Percentiles rank a stretch among this genome's conserved stretches.
These are phyloP conservation scores for Nyctibius bracteatus DNA, from an alignment of 2,113 vertebrate species.

Conservation along the genomic window DNA sequence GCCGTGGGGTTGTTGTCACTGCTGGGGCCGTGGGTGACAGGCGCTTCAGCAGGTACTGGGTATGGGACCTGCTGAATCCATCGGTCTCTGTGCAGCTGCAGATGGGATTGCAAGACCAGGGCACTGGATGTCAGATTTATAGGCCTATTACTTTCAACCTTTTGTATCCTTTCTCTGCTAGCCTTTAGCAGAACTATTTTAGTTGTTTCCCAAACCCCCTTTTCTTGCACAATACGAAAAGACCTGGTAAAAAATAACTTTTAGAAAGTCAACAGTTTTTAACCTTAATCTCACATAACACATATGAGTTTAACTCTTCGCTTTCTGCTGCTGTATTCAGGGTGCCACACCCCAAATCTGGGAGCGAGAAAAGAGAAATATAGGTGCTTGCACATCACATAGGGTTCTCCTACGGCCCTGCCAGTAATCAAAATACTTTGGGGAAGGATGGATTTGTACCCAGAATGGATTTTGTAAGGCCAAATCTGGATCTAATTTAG, in stretches of 20 bases:
- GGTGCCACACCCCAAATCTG: not conserved
- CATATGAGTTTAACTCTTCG: not conserved
- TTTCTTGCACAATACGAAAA: not conserved
- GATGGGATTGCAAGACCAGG: not conserved
- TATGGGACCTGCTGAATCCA: not conserved
- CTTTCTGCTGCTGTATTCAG: not conserved
- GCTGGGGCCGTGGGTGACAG: not conserved
- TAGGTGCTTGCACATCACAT: not conserved
- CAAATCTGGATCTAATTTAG: not conserved
- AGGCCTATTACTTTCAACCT: slow-evolving; percentile 27
- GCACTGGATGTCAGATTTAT: slow-evolving; percentile 44
- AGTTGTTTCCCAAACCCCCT: not conserved
- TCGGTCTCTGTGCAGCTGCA: not conserved
- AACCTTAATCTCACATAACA: not conserved
- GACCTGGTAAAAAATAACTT: not conserved
- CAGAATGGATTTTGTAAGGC: not conserved
- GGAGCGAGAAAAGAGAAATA: not conserved
- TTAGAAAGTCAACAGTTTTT: not conserved
- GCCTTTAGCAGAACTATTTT: not conserved
- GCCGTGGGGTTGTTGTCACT: rapidly evolving
- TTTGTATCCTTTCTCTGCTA: not conserved
- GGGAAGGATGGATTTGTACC: not conserved
- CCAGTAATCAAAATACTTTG: not conserved
- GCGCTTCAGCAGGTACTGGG: rapidly evolving
- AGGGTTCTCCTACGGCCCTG: not conserved